Conservation (phyloP, 2,888 invertebrate species). For the Carterocephalus palaemon region DNA sequence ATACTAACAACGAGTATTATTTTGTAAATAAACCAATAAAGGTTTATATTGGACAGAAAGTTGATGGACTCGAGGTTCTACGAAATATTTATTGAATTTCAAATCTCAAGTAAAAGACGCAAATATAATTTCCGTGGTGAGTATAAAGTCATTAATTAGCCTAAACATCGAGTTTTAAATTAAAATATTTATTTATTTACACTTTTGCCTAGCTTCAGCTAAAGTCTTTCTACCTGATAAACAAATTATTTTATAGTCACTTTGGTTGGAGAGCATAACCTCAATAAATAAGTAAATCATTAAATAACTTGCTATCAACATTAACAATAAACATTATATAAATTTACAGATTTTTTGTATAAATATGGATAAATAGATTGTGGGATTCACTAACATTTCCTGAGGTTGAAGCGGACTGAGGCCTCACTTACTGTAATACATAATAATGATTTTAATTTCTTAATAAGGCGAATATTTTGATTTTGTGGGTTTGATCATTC, state of each 20-base stretch:
- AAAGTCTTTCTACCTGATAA: conserved; percentile 20
- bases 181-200: conserved; percentile 10
- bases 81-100: conserved; percentile 1
- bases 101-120: conserved; percentile 3
- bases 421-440: too few relatives aligned
- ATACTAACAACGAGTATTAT: conserved; percentile 16
- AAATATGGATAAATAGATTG: conserved; percentile 8
- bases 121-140: conserved; percentile 11
- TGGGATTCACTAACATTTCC: neutral
- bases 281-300: conserved; percentile 22
- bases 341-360: conserved; percentile 16
- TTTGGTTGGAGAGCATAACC: conserved; percentile 23
- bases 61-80: neutral
- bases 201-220: conserved; percentile 10
- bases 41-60: conserved; percentile 14
- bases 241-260: conserved; percentile 14
- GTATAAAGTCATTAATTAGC: conserved; percentile 14
- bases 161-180: conserved; percentile 10
- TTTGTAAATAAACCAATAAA: neutral
- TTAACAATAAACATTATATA: conserved; percentile 6
- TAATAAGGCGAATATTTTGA: neutral
- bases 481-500: too few relatives aligned
- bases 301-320: conserved; percentile 15
- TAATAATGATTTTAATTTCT: neutral
- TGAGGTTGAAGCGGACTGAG: too few relatives aligned